Evolutionary conservation across 2,888 invertebrate species (phyloP).

Genomic region (Lypha dubia): DNA sequence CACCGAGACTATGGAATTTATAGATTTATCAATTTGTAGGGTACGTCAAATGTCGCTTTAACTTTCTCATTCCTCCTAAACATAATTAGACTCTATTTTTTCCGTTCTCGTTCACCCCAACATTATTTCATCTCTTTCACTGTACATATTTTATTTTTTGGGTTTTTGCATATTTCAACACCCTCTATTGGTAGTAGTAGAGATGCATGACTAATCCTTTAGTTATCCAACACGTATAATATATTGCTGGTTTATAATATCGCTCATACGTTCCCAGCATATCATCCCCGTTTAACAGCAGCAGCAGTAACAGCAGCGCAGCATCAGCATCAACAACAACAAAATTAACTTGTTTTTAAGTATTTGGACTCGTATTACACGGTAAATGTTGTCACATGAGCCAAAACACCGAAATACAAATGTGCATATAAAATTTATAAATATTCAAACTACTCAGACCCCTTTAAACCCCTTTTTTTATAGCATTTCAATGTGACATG

Average conservation of each 20-base stretch:
- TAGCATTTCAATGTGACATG: constrained; percentile 18
- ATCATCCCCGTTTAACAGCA: neutral
- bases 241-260: constrained; percentile 57
- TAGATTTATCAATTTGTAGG: neutral
- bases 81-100: constrained; percentile 28
- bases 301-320: neutral
- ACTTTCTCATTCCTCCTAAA: neutral
- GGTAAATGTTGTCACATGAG: constrained; percentile 66
- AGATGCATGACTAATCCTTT: constrained; percentile 66
- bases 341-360: constrained; percentile 55
- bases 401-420: constrained; percentile 27
- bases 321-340: neutral
- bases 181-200: constrained; percentile 64
- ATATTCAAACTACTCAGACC: constrained; percentile 37
- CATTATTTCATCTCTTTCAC: neutral
- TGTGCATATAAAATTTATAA: constrained; percentile 55
- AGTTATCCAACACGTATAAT: constrained; percentile 42
- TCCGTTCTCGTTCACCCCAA: constrained; percentile 1
- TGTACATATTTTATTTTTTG: constrained; percentile 36
- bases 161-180: constrained; percentile 67
- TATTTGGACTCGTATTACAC: constrained; percentile 65
- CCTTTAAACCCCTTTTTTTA: constrained; percentile 33
- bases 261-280: neutral
- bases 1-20: too few species aligned
- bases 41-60: constrained; percentile 10